Conservation (phyloP, 1,140 invertebrate genomes). For the Macrostomum lignano region DNA sequence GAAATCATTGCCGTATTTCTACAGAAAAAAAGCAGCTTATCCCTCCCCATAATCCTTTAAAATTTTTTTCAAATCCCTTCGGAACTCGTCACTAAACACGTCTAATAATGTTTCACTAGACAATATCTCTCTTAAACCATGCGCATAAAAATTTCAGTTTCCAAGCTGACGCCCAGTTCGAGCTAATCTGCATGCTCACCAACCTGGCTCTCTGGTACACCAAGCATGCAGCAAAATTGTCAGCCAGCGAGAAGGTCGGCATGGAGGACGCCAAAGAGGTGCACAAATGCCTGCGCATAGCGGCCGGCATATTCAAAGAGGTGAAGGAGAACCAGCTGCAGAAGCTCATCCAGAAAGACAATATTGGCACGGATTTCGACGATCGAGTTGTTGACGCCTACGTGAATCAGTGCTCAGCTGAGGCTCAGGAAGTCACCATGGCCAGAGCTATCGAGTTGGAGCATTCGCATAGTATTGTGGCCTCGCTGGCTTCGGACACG, state of each 20-base stretch:
- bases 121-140: too few relatives aligned
- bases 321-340: conserved; percentile 17
- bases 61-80: too few relatives aligned
- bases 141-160: too few relatives aligned
- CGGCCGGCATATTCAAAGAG: conserved; percentile 36
- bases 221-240: conserved; percentile 40
- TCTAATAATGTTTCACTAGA: too few relatives aligned
- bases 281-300: conserved; percentile 36
- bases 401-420: conserved; percentile 38
- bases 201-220: conserved; percentile 41
- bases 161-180: conserved; percentile 35
- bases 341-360: conserved; percentile 27
- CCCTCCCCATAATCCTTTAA: too few relatives aligned
- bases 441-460: conserved; percentile 42
- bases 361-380: conserved; percentile 35
- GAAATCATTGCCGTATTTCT: too few relatives aligned
- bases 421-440: conserved; percentile 45
- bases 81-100: too few relatives aligned
- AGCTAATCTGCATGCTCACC: conserved; percentile 35
- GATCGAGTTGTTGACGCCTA: conserved; percentile 36
- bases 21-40: too few relatives aligned
- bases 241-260: conserved; percentile 35
- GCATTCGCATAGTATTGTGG: conserved; percentile 36
- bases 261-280: conserved; percentile 42
- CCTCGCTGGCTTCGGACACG: conserved; percentile 38